phyloP scores from a whole-genome alignment of 2,113 vertebrate species.

The Brachirus orientalis region DNA sequence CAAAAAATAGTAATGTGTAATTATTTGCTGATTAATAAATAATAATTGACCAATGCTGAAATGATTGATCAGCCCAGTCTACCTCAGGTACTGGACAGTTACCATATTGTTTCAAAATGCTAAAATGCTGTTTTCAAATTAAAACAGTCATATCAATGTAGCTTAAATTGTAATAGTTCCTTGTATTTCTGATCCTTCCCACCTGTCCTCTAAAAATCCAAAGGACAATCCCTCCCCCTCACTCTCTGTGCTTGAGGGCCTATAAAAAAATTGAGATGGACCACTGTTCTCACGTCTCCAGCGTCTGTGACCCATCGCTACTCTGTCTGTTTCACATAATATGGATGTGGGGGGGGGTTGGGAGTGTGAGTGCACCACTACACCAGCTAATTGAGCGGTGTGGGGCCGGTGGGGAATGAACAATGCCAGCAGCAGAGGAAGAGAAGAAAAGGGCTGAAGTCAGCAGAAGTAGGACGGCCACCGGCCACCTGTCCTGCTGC shows the following conservation, averaged over 20 bases:
- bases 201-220: constrained; percentile 75
- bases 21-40: no score
- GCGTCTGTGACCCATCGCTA: constrained; percentile 50
- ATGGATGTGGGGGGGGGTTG: constrained; percentile 49
- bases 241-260: constrained; percentile 60
- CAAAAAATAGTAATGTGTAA: no score
- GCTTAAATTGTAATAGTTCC: constrained; percentile 59
- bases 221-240: constrained; percentile 62
- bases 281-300: constrained; percentile 40
- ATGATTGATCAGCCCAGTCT: no score
- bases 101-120: no score
- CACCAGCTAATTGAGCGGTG: constrained; percentile 78
- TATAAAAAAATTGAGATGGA: constrained; percentile 65
- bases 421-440: constrained; percentile 72
- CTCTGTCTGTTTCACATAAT: constrained; percentile 63
- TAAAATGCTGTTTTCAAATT: no score
- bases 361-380: constrained; percentile 69
- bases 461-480: constrained; percentile 78
- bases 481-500: constrained; percentile 72
- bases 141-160: constrained; percentile 22
- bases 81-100: no score
- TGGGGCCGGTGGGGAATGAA: constrained; percentile 70
- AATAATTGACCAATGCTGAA: no score
- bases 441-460: constrained; percentile 73
- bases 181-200: constrained; percentile 57